Base-by-base conservation (phyloP, 2,113 vertebrate genomes). In the Microcebus murinus region DNA sequence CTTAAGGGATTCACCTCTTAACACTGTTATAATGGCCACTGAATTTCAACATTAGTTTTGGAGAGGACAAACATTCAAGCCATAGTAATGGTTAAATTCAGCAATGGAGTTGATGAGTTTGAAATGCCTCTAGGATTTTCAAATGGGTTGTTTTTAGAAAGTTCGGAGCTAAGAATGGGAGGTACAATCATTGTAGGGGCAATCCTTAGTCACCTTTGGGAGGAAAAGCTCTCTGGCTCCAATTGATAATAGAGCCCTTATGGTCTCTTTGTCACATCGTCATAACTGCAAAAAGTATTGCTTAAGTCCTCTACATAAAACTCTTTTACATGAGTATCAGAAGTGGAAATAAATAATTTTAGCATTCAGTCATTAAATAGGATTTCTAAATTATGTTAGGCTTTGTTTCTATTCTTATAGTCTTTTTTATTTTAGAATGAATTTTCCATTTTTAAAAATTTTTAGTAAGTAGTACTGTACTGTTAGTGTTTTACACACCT, bases 331-430 rank as follows among this genome's bases (percentile, higher is more conserved):
- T 79, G 45, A 71, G 48, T 67, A 50, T 87, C 13, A 68, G 45
- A 83, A 83, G 36, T 42, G 82, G 61, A 90, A 63, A 59, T 61
- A 55, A 93, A 94, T 45, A 70, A 36, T 83, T 70, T 84, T 84
- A 90, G 31, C 14, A 57, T 50, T 85, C 73, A 89, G 9, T 4
- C 17, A 79, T 27, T n/a, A 59, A 48, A 39, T 42, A 73, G 14
- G 25, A 82, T 77, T 91, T 48, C 17, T 55, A 71, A 74, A 52
- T 61, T 21, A 77, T 48, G 27, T 61, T 27, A 27, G 2, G 45
- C 27, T 9, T 59, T 67, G 14, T 48, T 39, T 84, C 50, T 84
- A 93, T 70, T 83, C 39, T 71, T 34, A 63, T 15, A n/a, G 25
- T 71, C 10, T 50, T 91, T 70, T 45, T n/a, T 25, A 36, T 31